phyloP scores from a whole-genome alignment of 64 coral and sea anemone species.

The Stichodactyla mertensii region DNA sequence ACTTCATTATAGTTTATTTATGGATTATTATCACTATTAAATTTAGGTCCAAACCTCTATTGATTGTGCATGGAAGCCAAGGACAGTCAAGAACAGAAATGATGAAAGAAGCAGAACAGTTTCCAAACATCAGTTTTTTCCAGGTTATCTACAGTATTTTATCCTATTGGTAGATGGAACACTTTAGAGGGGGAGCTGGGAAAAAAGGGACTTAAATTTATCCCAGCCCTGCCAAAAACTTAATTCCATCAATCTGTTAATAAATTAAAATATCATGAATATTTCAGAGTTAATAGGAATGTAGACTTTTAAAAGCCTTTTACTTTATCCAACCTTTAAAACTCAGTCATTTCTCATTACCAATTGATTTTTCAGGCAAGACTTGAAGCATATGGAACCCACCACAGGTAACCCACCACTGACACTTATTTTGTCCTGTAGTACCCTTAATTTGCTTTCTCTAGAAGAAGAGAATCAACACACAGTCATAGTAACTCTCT shows the following conservation, averaged over 20 bases:
- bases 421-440: not conserved
- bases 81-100: conserved; percentile 62
- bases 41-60: conserved; percentile 72
- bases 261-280: too few species aligned
- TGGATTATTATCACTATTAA: too few species aligned
- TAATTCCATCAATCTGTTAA: too few species aligned
- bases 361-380: conserved; percentile 35
- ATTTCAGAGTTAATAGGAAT: too few species aligned
- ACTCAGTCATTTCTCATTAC: too few species aligned
- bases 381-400: conserved; percentile 86
- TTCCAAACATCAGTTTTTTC: conserved; percentile 78
- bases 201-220: too few species aligned
- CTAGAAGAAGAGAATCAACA: not conserved
- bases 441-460: not conserved
- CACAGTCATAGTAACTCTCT: not conserved
- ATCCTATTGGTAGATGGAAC: too few species aligned
- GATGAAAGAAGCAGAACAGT: conserved; percentile 63
- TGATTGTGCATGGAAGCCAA: conserved; percentile 85
- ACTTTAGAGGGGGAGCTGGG: too few species aligned
- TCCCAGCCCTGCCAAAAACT: too few species aligned
- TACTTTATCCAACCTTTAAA: too few species aligned
- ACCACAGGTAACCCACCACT: conserved; percentile 57
- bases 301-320: too few species aligned
- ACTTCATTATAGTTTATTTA: not conserved
- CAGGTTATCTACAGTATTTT: conserved; percentile 20